These are phyloP conservation scores for Bubo scandiacus DNA, from an alignment of 2,113 vertebrate species.

Conservation along the genomic window DNA sequence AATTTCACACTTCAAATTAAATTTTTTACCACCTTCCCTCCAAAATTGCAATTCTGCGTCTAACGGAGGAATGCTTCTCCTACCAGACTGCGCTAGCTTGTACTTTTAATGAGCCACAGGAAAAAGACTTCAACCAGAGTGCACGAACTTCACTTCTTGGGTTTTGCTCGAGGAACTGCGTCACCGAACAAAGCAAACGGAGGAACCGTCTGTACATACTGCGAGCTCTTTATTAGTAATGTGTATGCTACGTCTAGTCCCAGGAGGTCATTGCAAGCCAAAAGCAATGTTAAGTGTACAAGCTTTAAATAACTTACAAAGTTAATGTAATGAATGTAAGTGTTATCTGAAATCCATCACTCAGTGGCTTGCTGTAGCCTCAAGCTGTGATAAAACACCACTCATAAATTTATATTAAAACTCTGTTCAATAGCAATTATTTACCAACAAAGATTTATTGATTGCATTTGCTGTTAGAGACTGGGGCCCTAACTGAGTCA, in stretches of 20 bases:
- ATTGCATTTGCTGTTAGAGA: conserved; percentile 72
- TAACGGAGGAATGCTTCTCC: not conserved
- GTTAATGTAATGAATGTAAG: conserved; percentile 79
- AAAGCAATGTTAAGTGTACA: conserved; percentile 76
- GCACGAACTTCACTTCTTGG: not conserved
- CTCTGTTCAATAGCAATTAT: conserved; percentile 84
- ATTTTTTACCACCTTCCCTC: not conserved
- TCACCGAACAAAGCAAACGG: not conserved
- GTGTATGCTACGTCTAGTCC: conserved; percentile 44
- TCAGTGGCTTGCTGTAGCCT: conserved; percentile 72
- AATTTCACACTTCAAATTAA: not conserved
- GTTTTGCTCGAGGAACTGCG: not conserved
- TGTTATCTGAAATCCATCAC: conserved; percentile 78
- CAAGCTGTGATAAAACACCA: conserved; percentile 83
- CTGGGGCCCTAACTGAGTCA: conserved; percentile 65
- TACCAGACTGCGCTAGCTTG: not conserved
- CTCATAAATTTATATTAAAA: conserved; percentile 89
- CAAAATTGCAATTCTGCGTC: not conserved
- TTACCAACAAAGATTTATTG: conserved; percentile 88
- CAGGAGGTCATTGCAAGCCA: conserved; percentile 76
- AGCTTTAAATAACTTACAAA: conserved; percentile 81
- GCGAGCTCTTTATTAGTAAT: conserved; percentile 27
- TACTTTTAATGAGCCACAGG: not conserved
- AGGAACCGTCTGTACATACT: not conserved
- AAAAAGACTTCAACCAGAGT: not conserved